phyloP scores from a whole-genome alignment of 1,140 invertebrate species.

The Portunus trituberculatus region DNA sequence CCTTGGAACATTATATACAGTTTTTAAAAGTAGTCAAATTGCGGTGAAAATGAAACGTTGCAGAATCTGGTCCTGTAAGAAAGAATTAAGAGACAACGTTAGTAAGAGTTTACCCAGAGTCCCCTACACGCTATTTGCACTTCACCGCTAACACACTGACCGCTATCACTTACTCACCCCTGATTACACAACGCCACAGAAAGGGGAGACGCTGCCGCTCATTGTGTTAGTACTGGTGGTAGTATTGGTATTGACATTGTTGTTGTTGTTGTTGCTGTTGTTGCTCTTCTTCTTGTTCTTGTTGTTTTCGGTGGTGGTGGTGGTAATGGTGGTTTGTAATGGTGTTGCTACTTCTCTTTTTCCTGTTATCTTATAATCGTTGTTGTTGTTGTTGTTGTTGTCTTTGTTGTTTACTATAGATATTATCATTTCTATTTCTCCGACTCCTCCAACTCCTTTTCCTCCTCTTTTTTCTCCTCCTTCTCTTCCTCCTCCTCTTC shows the following conservation, averaged over 20 bases:
- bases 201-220: too few relatives aligned
- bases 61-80: too few relatives aligned
- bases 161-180: too few relatives aligned
- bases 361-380: neutral
- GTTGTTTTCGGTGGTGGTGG: neutral
- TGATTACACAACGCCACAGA: too few relatives aligned
- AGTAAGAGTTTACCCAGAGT: too few relatives aligned
- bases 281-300: neutral
- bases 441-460: neutral
- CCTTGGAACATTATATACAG: too few relatives aligned
- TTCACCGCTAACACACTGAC: too few relatives aligned
- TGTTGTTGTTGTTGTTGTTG: neutral
- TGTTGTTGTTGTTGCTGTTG: neutral
- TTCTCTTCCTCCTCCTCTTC: neutral
- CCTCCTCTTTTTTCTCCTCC: neutral
- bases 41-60: too few relatives aligned
- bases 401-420: neutral
- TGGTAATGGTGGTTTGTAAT: too few relatives aligned
- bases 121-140: too few relatives aligned
- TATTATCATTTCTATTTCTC: neutral
- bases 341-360: neutral
- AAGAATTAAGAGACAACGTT: too few relatives aligned
- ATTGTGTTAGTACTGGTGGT: neutral
- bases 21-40: too few relatives aligned
- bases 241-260: neutral